These are phyloP conservation scores for Ellobius talpinus DNA, from an alignment of 2,113 vertebrate genomes.

Conservation along the genomic window DNA sequence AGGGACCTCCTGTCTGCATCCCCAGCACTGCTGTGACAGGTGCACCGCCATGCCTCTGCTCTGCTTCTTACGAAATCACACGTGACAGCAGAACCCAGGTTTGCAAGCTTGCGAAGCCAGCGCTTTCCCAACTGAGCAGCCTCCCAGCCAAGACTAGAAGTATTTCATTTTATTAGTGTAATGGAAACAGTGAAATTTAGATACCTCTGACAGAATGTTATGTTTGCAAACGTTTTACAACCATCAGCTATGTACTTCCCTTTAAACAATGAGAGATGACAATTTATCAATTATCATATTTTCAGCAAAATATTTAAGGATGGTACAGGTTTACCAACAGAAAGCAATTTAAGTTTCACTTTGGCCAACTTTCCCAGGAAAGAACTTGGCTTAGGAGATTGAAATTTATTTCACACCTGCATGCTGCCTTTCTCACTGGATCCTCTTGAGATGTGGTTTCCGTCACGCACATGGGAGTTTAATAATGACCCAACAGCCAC, in stretches of 20 bases:
- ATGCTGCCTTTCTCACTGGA: background rate
- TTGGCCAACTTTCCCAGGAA: background rate
- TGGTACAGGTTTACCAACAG: background rate
- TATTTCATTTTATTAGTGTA: background rate
- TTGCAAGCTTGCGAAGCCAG: background rate
- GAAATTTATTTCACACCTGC: background rate
- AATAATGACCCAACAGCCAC: background rate
- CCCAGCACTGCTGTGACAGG: background rate
- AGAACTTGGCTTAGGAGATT: background rate
- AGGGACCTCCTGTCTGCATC: background rate
- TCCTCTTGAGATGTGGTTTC: background rate
- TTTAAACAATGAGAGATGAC: background rate
- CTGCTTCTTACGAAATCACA: background rate
- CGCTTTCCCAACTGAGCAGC: background rate
- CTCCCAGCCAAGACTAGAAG: background rate
- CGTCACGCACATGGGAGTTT: background rate
- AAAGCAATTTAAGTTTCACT: background rate
- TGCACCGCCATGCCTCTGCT: background rate
- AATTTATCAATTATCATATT: constrained; percentile 1
- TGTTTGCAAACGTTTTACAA: background rate
- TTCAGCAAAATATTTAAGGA: constrained; percentile 43
- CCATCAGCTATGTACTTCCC: background rate
- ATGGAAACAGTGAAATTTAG: background rate
- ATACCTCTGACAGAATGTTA: background rate
- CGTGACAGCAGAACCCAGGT: background rate